A percentile compares a stretch with the other conserved stretches of the same genome.
These are phyloP conservation scores for Oncorhynchus tshawytscha DNA, from an alignment of 2,113 vertebrate genomes.

Conservation along the genomic window DNA sequence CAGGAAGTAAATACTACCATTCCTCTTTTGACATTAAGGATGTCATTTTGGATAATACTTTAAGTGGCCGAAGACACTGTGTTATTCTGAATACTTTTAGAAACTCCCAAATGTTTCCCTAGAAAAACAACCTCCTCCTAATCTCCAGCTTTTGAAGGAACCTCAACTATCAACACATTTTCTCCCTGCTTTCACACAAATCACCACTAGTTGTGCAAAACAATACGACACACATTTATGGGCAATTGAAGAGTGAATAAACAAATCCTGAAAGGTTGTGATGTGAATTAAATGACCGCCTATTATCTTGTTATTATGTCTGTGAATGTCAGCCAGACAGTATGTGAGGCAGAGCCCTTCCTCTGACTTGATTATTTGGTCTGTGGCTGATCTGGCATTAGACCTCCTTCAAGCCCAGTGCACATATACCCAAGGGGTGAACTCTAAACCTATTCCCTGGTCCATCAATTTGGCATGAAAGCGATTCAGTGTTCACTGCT, in stretches of 20 bases:
- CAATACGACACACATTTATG: background rate
- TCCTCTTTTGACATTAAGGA: too few relatives aligned
- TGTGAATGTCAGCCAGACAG: background rate
- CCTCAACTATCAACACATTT: too few relatives aligned
- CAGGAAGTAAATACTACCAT: too few relatives aligned
- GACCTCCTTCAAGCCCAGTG: background rate
- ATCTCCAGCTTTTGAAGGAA: too few relatives aligned
- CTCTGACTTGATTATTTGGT: background rate
- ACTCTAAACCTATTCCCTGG: constrained; percentile 5
- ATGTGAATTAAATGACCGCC: background rate
- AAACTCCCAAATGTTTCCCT: too few relatives aligned
- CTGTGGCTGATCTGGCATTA: background rate
- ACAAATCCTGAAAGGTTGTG: background rate
- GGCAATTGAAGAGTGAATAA: background rate
- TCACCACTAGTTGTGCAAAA: too few relatives aligned
- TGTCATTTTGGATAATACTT: too few relatives aligned
- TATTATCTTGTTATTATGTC: background rate
- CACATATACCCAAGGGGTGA: background rate
- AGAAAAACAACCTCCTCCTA: too few relatives aligned
- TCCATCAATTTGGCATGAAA: constrained; percentile 66
- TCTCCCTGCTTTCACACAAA: too few relatives aligned
- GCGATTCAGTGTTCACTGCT: constrained; percentile 63
- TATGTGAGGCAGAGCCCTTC: background rate
- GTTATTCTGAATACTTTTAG: too few relatives aligned
- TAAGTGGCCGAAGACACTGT: too few relatives aligned